These are phyloP conservation scores for Saturnia japonica DNA, from an alignment of 2,888 invertebrate species.

Conservation along the genomic window DNA sequence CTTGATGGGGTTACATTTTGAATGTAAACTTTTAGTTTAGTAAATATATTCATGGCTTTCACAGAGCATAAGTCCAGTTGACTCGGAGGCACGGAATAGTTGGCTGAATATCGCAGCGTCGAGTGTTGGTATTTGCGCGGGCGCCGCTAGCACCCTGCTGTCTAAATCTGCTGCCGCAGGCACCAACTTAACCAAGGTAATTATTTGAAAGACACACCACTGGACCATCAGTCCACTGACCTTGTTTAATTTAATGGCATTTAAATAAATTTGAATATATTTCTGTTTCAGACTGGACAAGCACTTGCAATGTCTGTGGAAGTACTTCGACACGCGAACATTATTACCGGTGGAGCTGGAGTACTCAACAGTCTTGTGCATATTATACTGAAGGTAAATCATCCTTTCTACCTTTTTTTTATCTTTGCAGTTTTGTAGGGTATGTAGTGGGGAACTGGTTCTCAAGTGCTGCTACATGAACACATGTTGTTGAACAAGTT, in stretches of 20 bases:
- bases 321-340: conserved; percentile 67
- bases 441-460: no score
- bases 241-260: no score
- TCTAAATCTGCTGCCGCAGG: conserved; percentile 74
- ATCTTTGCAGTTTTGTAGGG: no score
- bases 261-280: neutral
- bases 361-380: conserved; percentile 69
- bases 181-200: conserved; percentile 73
- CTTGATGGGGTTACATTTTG: no score
- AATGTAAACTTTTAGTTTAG: neutral
- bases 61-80: conserved; percentile 73
- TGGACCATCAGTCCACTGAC: neutral
- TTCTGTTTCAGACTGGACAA: conserved; percentile 61
- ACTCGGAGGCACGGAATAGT: conserved; percentile 82
- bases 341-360: conserved; percentile 71
- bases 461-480: no score
- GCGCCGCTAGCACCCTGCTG: conserved; percentile 74
- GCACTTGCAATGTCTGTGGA: conserved; percentile 68
- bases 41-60: conserved; percentile 13
- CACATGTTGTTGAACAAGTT: no score
- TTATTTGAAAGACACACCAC: neutral
- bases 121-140: conserved; percentile 78
- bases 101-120: conserved; percentile 83
- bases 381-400: conserved; percentile 66
- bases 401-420: no score